A percentile compares a stretch with the other conserved stretches of the same genome.
Evolutionary conservation across 2,888 invertebrate species (phyloP).

Genomic region (Isoperla grammatica): DNA sequence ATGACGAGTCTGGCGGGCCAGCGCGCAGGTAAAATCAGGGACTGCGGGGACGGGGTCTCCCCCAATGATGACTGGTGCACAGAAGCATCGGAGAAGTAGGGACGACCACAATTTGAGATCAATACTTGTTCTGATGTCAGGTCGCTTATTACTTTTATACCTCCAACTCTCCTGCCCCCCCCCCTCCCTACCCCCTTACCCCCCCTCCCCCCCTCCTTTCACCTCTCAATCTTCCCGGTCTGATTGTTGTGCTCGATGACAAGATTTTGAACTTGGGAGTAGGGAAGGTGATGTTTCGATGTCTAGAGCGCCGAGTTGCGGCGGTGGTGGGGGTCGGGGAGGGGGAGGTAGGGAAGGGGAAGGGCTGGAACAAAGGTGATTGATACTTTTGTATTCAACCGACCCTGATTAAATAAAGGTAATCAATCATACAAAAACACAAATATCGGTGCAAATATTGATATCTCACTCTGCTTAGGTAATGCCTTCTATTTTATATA

Average conservation of each 20-base stretch:
- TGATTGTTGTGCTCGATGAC: not conserved
- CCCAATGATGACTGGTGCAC: not conserved
- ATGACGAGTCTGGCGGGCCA: not conserved
- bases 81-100: slow-evolving; percentile 6
- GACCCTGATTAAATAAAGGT: too few relatives aligned
- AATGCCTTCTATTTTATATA: too few relatives aligned
- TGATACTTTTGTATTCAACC: too few relatives aligned
- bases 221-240: not conserved
- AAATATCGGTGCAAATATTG: too few relatives aligned
- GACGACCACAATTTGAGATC: slow-evolving; percentile 43
- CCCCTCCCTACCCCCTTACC: not conserved
- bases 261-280: too few relatives aligned
- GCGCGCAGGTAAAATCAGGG: not conserved
- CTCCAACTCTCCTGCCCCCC: not conserved
- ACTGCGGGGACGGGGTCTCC: not conserved
- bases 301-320: too few relatives aligned
- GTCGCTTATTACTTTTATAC: slow-evolving; percentile 29
- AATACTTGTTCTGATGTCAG: slow-evolving; percentile 38
- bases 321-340: too few relatives aligned
- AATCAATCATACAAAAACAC: too few relatives aligned
- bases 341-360: too few relatives aligned
- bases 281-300: too few relatives aligned
- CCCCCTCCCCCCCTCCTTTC: not conserved
- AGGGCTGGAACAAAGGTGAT: too few relatives aligned
- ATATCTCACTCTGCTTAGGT: too few relatives aligned